These are phyloP conservation scores for Sylvilagus bachmani DNA, from an alignment of 2,113 vertebrate species.

Conservation along the genomic window DNA sequence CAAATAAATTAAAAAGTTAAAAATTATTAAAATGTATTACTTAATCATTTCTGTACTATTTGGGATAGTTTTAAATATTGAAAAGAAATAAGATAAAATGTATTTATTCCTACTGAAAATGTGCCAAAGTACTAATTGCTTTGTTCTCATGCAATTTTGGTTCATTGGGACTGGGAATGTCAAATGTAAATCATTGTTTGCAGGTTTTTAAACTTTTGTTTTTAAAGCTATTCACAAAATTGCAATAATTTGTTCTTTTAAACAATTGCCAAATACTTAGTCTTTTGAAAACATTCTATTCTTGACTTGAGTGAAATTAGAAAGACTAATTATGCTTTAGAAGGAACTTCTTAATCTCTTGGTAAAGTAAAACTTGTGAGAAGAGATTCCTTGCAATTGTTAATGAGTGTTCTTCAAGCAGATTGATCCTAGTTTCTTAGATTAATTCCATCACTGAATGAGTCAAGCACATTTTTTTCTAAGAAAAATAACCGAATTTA, in stretches of 20 bases:
- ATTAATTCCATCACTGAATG: neutral
- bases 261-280: neutral
- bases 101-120: neutral
- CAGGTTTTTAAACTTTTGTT: neutral
- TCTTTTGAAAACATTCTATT: neutral
- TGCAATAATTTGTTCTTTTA: conserved; percentile 18
- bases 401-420: neutral
- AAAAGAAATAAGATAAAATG: neutral
- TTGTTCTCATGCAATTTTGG: neutral
- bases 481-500: neutral
- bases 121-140: neutral
- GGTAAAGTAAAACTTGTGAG: neutral
- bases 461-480: conserved; percentile 31
- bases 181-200: neutral
- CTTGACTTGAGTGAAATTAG: neutral
- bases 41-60: neutral
- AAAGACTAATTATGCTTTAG: conserved; percentile 25
- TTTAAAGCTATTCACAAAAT: neutral
- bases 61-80: neutral
- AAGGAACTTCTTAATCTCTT: conserved; percentile 38
- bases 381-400: neutral
- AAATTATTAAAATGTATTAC: neutral
- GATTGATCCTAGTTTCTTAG: neutral
- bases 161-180: neutral
- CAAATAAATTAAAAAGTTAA: no score